These are phyloP conservation scores for Campoletis raptor DNA, from an alignment of 2,888 invertebrate genomes.

Conservation along the genomic window DNA sequence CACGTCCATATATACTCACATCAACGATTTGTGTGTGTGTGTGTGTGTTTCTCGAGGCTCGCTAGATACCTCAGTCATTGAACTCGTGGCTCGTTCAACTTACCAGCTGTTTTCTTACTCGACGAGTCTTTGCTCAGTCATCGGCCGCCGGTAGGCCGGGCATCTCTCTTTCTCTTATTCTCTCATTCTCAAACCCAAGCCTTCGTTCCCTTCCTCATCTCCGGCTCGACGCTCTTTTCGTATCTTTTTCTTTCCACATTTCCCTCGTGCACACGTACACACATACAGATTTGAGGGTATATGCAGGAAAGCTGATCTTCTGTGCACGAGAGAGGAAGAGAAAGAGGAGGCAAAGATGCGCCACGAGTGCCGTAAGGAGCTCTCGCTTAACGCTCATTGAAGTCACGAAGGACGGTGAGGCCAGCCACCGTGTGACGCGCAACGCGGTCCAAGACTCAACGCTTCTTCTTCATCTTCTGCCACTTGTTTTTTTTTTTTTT, in stretches of 20 bases:
- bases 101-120: constrained; percentile 83
- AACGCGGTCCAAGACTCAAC: background rate
- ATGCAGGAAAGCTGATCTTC: constrained; percentile 1
- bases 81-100: constrained; percentile 82
- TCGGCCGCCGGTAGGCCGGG: constrained; percentile 28
- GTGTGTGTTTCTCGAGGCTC: constrained; percentile 66
- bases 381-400: constrained; percentile 69
- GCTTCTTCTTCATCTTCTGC: background rate
- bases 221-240: constrained; percentile 41
- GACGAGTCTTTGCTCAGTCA: constrained; percentile 59
- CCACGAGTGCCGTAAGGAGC: constrained; percentile 50
- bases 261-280: background rate
- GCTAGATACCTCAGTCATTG: constrained; percentile 81
- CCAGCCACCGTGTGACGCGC: constrained; percentile 39
- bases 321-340: background rate
- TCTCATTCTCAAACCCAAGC: constrained; percentile 44
- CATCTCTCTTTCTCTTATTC: background rate
- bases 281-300: background rate
- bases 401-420: constrained; percentile 61
- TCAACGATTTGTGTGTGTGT: background rate
- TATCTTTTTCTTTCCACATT: background rate
- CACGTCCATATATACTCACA: background rate
- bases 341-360: constrained; percentile 29
- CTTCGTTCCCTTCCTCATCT: constrained; percentile 51
- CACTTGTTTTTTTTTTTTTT: background rate